Evolutionary conservation across 1,140 invertebrate genomes (phyloP), one percentile per base, ranked within the genome.

Genomic region (Drosophila pachea): DNA sequence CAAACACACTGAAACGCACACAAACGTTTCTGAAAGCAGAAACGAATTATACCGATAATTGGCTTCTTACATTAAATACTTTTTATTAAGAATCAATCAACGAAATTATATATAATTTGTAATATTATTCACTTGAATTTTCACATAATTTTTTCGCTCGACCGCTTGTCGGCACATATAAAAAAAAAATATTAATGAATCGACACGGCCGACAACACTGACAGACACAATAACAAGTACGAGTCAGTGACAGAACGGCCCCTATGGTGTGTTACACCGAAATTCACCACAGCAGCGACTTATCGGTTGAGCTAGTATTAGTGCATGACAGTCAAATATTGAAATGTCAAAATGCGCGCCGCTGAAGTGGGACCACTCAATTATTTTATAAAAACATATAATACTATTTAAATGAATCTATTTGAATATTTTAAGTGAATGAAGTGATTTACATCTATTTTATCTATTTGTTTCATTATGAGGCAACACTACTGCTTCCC

Each of bases 281-380:
- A 70, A 70, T 40, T 35, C 68, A 71, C 54, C 68, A 71, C 63
- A 59, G 61, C 35, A 42, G 68, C 48, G 58, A 70, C 22, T 68
- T 63, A 45, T 16, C 53, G 35, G 40, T 47, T 42, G 50, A 59
- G 68, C 29, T 31, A 40, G 68, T 67, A 32, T 61, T 61, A 36
- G 64, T 67, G 64, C 61, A 71, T 71, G 64, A 71, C 64, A 58
- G 54, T 66, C 55, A 71, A 71, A 71, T 71, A 67, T 43, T 49
- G 16, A 71, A 67, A 67, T 71, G 56, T 67, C 64, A 71, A 71
- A 66, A 71, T 66, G 62, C 60, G 68, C 63, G 54, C 48, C 55
- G 54, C 35, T 36, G 22, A 53, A 71, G 55, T 66, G 54, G 66
- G 68, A 38, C 40, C 61, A 66, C 9, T 60, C 29, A 32, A 11